Evolutionary conservation across 2,113 vertebrate genomes (phyloP).

Genomic region (Lamprotornis superbus): DNA sequence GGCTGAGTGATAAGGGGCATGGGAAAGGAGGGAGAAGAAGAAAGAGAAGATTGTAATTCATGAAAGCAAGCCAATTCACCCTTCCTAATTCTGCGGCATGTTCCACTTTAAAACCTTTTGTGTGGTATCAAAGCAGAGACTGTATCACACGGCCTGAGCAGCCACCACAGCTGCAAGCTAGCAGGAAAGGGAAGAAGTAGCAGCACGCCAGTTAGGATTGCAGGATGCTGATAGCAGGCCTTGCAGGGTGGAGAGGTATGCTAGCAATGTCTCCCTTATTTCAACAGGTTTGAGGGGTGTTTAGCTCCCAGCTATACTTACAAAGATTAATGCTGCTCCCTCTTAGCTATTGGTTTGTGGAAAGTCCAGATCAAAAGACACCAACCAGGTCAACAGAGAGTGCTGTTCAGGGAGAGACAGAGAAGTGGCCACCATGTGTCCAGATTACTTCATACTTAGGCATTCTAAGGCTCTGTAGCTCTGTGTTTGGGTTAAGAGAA

Average conservation of each 20-base stretch:
- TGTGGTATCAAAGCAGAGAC: background rate
- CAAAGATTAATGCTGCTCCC: background rate
- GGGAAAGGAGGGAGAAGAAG: background rate
- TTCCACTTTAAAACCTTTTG: background rate
- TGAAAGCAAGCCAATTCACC: background rate
- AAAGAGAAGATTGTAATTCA: background rate
- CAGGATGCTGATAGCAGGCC: background rate
- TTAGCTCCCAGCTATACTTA: background rate
- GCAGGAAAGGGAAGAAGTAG: background rate
- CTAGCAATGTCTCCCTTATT: background rate
- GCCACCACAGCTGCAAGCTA: background rate
- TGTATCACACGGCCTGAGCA: background rate
- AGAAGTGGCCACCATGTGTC: background rate
- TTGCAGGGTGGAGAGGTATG: background rate
- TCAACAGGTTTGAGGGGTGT: rapidly evolving
- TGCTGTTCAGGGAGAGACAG: background rate
- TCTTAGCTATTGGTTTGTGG: background rate
- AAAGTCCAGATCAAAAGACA: background rate
- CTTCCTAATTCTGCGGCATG: background rate
- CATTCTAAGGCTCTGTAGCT: too few species aligned
- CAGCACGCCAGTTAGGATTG: background rate
- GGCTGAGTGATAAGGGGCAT: background rate
- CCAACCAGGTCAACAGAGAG: background rate
- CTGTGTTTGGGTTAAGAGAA: background rate
- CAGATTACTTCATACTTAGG: background rate